These are phyloP conservation scores for Centrocercus urophasianus DNA, from an alignment of 2,113 vertebrate genomes.

Conservation along the genomic window DNA sequence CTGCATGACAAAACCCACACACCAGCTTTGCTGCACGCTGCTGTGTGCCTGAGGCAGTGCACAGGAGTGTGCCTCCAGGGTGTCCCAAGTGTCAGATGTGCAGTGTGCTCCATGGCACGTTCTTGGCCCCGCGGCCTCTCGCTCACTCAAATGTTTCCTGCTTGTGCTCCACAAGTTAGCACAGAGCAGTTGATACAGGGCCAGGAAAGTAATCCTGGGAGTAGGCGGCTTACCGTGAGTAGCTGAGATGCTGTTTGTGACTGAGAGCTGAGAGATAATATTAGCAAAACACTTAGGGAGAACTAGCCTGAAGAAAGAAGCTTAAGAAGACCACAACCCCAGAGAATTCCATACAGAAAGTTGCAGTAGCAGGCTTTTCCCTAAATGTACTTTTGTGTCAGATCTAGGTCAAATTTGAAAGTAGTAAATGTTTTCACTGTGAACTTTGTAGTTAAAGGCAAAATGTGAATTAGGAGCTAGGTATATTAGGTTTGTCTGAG, in stretches of 20 bases:
- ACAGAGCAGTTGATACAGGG: background rate
- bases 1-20: accelerated
- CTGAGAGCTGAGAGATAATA: background rate
- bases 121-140: background rate
- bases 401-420: background rate
- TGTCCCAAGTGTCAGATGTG: background rate
- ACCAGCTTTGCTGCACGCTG: accelerated
- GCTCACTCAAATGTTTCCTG: background rate
- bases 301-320: background rate
- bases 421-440: background rate
- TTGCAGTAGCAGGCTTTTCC: background rate
- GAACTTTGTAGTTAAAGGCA: background rate
- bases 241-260: background rate
- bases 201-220: background rate
- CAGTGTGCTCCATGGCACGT: conserved; percentile 19
- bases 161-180: background rate
- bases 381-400: background rate
- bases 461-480: background rate
- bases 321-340: background rate
- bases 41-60: accelerated
- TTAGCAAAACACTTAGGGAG: background rate
- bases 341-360: background rate
- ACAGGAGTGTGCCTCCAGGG: background rate
- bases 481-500: background rate
- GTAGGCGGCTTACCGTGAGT: background rate